Conservation (phyloP, 2,797 vertebrate genomes). For the Tadarida brasiliensis region DNA sequence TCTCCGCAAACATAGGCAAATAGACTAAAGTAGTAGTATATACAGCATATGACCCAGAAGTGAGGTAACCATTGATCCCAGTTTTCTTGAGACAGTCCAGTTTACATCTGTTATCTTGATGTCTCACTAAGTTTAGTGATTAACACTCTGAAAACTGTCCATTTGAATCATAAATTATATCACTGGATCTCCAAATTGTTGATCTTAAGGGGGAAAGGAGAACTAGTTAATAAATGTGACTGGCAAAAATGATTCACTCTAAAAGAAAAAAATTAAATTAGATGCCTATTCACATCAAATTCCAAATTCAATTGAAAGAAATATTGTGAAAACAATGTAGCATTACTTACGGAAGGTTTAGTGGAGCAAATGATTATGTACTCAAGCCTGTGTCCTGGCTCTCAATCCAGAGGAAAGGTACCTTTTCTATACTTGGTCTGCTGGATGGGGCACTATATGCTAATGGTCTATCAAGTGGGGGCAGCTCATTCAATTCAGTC, state of each 20-base stretch:
- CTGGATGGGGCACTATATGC: accelerated
- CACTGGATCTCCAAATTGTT: background rate
- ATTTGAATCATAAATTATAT: background rate
- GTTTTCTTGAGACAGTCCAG: background rate
- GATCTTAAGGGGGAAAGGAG: background rate
- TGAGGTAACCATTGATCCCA: background rate
- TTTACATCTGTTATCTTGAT: background rate
- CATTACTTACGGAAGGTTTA: background rate
- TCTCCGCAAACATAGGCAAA: background rate
- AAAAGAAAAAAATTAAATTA: background rate
- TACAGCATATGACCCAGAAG: background rate
- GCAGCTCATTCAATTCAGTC: background rate
- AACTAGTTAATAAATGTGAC: background rate
- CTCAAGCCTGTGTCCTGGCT: background rate
- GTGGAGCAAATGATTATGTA: background rate
- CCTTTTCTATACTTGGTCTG: background rate
- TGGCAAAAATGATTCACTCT: background rate
- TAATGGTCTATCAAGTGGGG: background rate
- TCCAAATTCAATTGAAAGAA: background rate
- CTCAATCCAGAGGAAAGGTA: background rate
- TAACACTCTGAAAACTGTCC: background rate
- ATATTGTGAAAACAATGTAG: background rate
- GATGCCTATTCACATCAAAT: background rate
- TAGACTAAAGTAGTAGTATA: background rate
- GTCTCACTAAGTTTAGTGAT: background rate